Evolutionary conservation across 2,113 vertebrate species (phyloP).

Genomic region (Platanista minor): DNA sequence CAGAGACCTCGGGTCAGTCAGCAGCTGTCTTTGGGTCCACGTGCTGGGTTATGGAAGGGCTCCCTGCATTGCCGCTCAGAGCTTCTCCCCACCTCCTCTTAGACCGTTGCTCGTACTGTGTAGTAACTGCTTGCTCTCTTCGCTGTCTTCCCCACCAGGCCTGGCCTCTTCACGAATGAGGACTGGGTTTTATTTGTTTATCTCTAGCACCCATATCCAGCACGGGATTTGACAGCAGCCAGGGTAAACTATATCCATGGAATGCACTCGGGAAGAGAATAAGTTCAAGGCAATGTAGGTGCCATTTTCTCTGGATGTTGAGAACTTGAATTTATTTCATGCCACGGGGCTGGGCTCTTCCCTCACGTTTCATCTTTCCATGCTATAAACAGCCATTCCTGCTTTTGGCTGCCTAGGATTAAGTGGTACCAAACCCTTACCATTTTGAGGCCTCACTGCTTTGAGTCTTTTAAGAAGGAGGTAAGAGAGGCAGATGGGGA

Average conservation of each 20-base stretch:
- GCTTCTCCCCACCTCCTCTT: rapidly evolving
- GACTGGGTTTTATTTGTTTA: not conserved
- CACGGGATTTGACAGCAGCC: not conserved
- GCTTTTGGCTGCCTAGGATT: not conserved
- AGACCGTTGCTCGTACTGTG: rapidly evolving
- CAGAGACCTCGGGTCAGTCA: rapidly evolving
- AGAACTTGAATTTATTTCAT: not conserved
- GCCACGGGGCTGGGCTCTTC: too few species aligned
- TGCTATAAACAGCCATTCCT: not conserved
- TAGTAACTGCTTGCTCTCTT: rapidly evolving
- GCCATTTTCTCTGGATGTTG: not conserved
- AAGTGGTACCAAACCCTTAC: not conserved
- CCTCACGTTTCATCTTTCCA: not conserved
- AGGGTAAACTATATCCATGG: not conserved
- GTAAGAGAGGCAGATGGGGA: not conserved
- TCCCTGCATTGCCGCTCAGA: rapidly evolving
- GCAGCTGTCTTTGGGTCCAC: not conserved
- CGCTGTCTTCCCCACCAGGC: not conserved
- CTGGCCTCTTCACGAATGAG: not conserved
- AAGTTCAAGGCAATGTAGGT: not conserved
- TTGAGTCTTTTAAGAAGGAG: constrained; percentile 2
- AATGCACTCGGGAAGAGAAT: not conserved
- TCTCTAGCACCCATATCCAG: not conserved
- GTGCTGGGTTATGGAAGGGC: rapidly evolving
- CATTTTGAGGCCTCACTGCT: not conserved